Conservation (phyloP, 2,888 invertebrate species). For the Parnassius glacialis region DNA sequence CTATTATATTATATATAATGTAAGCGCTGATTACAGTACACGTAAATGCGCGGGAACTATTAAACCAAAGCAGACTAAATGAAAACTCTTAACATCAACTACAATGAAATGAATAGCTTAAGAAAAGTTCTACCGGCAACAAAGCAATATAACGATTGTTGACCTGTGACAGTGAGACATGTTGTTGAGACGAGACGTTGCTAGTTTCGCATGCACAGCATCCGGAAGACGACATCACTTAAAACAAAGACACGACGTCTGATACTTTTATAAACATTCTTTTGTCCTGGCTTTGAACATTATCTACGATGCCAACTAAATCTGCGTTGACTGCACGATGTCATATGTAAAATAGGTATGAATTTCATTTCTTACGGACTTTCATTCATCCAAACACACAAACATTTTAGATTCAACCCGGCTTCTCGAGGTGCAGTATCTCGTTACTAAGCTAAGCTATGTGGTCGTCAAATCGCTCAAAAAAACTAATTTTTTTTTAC, state of each 20-base stretch:
- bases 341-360: not conserved
- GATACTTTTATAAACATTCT: conserved; percentile 22
- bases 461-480: too few relatives aligned
- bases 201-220: conserved; percentile 20
- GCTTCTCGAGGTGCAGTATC: too few relatives aligned
- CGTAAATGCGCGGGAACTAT: too few relatives aligned
- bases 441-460: too few relatives aligned
- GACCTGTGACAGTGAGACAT: conserved; percentile 24
- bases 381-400: too few relatives aligned
- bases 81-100: not conserved
- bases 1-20: too few relatives aligned
- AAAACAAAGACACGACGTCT: conserved; percentile 19
- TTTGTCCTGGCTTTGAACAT: conserved; percentile 15
- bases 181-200: conserved; percentile 27
- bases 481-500: too few relatives aligned
- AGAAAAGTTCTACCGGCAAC: conserved; percentile 15
- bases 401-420: too few relatives aligned
- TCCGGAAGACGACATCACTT: conserved; percentile 13
- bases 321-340: conserved; percentile 12
- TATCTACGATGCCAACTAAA: conserved; percentile 8
- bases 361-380: too few relatives aligned
- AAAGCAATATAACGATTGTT: conserved; percentile 24
- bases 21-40: too few relatives aligned
- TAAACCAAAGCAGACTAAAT: not conserved
- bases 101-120: conserved; percentile 21